Conservation (phyloP, 2,888 invertebrate genomes). For the Thysanoteuthis rhombus region DNA sequence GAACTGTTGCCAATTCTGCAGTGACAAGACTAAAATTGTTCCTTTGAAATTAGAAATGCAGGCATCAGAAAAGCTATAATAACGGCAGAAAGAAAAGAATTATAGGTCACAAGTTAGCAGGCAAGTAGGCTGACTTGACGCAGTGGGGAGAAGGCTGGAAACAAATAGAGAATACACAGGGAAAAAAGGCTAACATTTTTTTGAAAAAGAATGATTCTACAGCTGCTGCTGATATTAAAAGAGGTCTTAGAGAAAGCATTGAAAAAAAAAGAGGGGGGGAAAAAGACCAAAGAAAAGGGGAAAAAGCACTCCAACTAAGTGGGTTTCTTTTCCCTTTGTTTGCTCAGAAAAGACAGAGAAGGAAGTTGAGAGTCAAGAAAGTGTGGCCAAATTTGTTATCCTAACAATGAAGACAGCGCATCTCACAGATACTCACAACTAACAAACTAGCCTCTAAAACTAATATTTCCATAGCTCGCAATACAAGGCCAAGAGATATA, state of each 20-base stretch:
- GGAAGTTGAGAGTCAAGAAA: background rate
- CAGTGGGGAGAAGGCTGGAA: background rate
- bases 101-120: background rate
- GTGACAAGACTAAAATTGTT: background rate
- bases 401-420: background rate
- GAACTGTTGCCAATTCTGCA: background rate
- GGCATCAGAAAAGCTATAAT: background rate
- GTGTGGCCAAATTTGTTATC: constrained; percentile 12
- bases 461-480: background rate
- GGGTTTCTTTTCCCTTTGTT: background rate
- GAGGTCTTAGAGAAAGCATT: too few species aligned
- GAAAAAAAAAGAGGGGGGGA: too few species aligned
- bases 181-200: background rate
- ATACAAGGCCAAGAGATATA: background rate
- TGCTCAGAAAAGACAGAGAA: background rate
- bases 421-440: background rate
- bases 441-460: background rate
- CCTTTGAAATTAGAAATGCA: background rate
- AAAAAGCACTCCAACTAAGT: background rate
- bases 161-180: background rate
- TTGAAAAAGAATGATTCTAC: background rate
- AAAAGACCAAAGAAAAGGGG: background rate
- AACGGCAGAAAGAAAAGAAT: background rate
- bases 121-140: background rate
- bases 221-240: background rate